Base-by-base conservation (phyloP, 2,113 vertebrate species). In the Oreochromis spilurus region DNA sequence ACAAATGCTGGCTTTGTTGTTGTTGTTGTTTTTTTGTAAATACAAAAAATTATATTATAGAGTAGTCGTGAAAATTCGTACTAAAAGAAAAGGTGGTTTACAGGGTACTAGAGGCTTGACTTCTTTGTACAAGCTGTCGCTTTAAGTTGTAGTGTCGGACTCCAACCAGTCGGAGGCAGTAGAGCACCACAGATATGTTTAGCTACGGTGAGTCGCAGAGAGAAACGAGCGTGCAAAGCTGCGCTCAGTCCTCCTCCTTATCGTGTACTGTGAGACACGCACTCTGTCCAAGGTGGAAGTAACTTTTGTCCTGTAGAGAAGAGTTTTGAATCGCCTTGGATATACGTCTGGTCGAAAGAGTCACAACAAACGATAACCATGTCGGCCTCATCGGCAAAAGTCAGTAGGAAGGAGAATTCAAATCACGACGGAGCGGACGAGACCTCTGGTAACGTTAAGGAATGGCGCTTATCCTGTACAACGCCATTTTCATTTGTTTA, bases 351-450 rank as follows among this genome's bases (percentile, higher is more conserved):
- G 87, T 84, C 29, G 1, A 24, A 54, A 58, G 83, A 75, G 54
- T 70, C 26, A 21, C 84, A 55, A 48, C 65, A 43, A 81, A 75
- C 87, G 34, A 55, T 19, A 90, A 95, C 95, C 95, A 98, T 98
- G 98, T 98, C 98, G 96, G 97, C 97, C 95, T 97, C 97, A 96
- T 96, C 97, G 97, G 97, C 97, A 91, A 98, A 98, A 97, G 97
- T 97, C 95, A 97, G 97, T 96, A 97, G 98, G 96, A 98, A 98
- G 96, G 98, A 98, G 95, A 98, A 98, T 96, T 98, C 98, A 92
- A 98, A 98, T 96, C 98, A 98, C 95, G 97, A 98, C 96, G 97
- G 96, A 96, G 97, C 97, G 94, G 97, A 98, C 95, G 98, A 98
- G 96, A 98, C 97, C 96, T 98, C 97, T 95, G 98, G 98, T 98